Evolutionary conservation across 2,797 vertebrate species (phyloP).

Genomic region (Lophotriccus pileatus): DNA sequence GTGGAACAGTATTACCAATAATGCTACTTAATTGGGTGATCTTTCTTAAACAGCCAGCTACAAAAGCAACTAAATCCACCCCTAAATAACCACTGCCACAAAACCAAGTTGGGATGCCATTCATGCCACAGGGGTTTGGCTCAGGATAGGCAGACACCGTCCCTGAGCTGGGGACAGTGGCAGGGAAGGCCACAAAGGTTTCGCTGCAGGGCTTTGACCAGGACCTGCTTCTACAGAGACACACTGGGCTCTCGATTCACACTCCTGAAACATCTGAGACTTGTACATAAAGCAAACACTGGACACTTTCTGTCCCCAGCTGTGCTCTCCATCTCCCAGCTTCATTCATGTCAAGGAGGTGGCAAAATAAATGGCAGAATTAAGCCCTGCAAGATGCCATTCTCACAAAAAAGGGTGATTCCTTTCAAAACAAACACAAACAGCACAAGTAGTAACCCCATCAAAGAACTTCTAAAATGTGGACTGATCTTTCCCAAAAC

Average conservation of each 20-base stretch:
- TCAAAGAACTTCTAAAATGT: constrained; percentile 15
- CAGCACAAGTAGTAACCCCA: not conserved
- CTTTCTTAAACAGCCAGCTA: not conserved
- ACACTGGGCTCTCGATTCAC: not conserved
- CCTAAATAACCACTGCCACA: not conserved
- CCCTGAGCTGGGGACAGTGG: accelerated
- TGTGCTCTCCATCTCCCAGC: not conserved
- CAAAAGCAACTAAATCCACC: not conserved
- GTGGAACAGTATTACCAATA: not conserved
- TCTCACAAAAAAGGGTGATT: not conserved
- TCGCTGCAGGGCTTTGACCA: not conserved
- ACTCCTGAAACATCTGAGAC: not conserved
- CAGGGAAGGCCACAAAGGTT: not conserved
- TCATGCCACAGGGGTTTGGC: not conserved
- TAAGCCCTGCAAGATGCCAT: not conserved
- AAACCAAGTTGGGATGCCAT: not conserved
- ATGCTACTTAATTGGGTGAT: not conserved
- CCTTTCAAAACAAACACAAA: not conserved
- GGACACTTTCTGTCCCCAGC: not conserved
- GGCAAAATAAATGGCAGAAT: not conserved
- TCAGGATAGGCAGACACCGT: accelerated
- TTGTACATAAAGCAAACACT: not conserved
- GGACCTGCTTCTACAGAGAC: not conserved
- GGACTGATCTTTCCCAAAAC: constrained; percentile 33
- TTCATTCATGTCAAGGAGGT: not conserved